Evolutionary conservation across 2,888 invertebrate species (phyloP).

Genomic region (Amiota mariae): DNA sequence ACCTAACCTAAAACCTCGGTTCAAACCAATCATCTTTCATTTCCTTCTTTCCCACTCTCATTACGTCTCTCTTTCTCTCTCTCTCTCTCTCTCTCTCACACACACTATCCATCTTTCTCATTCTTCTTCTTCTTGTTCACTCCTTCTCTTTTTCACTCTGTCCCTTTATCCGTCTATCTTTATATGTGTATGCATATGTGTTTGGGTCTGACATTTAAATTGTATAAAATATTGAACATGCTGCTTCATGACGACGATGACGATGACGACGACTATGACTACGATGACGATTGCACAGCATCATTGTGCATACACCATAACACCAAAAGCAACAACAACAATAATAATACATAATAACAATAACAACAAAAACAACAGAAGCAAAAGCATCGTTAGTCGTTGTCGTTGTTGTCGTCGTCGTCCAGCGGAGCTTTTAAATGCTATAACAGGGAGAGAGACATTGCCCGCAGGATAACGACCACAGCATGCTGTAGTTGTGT

Average conservation of each 20-base stretch:
- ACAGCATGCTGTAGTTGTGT: slow-evolving; percentile 30
- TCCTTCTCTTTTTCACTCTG: slow-evolving; percentile 35
- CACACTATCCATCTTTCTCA: too few relatives aligned
- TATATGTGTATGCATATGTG: slow-evolving; percentile 21
- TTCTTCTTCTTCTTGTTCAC: too few relatives aligned
- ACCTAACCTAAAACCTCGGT: not conserved
- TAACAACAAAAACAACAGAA: too few relatives aligned
- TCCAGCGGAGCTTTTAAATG: slow-evolving; percentile 22
- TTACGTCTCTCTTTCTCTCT: not conserved
- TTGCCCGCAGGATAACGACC: slow-evolving; percentile 46
- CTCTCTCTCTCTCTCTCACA: not conserved
- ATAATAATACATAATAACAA: too few relatives aligned
- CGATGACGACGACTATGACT: not conserved
- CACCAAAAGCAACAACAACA: too few relatives aligned
- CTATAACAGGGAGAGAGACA: slow-evolving; percentile 1
- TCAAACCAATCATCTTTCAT: not conserved
- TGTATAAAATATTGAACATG: slow-evolving; percentile 60
- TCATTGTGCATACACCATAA: too few relatives aligned
- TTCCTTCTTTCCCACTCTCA: not conserved
- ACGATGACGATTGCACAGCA: slow-evolving; percentile 41
- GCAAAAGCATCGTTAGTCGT: too few relatives aligned
- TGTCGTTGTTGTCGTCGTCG: too few relatives aligned
- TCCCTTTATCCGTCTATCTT: not conserved
- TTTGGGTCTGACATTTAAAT: slow-evolving; percentile 48
- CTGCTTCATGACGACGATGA: slow-evolving; percentile 10